These are phyloP conservation scores for Antechinus flavipes DNA, from an alignment of 2,113 vertebrate genomes.

Conservation along the genomic window DNA sequence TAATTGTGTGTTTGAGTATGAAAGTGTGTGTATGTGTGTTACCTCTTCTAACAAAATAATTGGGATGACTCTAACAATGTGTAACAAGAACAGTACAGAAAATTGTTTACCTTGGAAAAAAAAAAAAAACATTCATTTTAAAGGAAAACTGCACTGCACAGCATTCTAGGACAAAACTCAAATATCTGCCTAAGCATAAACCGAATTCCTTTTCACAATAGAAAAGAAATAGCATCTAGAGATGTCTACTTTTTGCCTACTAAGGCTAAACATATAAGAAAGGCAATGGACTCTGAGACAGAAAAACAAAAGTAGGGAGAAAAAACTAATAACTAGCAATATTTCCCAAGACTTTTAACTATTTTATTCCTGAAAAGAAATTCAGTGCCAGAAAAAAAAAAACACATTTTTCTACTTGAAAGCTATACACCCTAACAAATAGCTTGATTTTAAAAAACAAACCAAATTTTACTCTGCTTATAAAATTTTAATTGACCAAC, in stretches of 20 bases:
- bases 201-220: constrained; percentile 44
- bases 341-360: constrained; percentile 74
- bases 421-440: constrained; percentile 65
- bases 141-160: constrained; percentile 60
- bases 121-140: constrained; percentile 52
- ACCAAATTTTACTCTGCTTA: constrained; percentile 65
- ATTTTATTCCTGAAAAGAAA: constrained; percentile 52
- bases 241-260: constrained; percentile 29
- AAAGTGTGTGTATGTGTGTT: background rate
- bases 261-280: constrained; percentile 52
- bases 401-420: constrained; percentile 70
- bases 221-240: constrained; percentile 42
- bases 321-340: constrained; percentile 73
- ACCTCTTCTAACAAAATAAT: background rate
- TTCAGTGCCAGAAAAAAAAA: constrained; percentile 71
- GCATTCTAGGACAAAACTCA: constrained; percentile 35
- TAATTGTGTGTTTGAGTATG: background rate
- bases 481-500: constrained; percentile 58
- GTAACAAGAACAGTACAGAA: constrained; percentile 60
- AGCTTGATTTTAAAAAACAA: constrained; percentile 66
- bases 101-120: constrained; percentile 76
- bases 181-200: constrained; percentile 60
- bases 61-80: constrained; percentile 34
- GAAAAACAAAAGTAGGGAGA: constrained; percentile 52
- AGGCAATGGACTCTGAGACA: constrained; percentile 42